Evolutionary conservation across 2,113 vertebrate species (phyloP).

Genomic region (Chroicocephalus ridibundus): DNA sequence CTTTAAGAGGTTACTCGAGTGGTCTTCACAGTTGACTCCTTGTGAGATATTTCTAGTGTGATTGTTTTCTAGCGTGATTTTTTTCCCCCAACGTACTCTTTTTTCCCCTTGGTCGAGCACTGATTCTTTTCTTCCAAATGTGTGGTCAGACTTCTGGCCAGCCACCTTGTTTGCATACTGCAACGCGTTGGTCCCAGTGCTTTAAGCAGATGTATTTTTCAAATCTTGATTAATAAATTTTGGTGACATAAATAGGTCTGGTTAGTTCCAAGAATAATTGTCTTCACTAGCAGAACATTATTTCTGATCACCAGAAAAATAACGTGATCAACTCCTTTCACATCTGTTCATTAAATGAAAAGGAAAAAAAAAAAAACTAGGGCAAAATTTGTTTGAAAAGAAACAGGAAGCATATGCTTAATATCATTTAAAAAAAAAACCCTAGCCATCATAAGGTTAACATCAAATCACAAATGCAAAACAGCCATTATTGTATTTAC

Average conservation of each 20-base stretch:
- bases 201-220: slow-evolving; percentile 7
- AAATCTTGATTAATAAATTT: slow-evolving; percentile 44
- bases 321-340: slow-evolving; percentile 37
- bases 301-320: slow-evolving; percentile 55
- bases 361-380: background rate
- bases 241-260: slow-evolving; percentile 31
- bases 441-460: slow-evolving; percentile 42
- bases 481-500: slow-evolving; percentile 53
- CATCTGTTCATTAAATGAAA: slow-evolving; percentile 61
- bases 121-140: background rate
- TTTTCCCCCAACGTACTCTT: background rate
- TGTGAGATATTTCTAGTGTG: background rate
- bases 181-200: rapidly evolving
- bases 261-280: slow-evolving; percentile 47
- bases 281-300: slow-evolving; percentile 33
- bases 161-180: background rate
- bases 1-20: background rate
- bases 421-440: slow-evolving; percentile 18
- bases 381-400: slow-evolving; percentile 59
- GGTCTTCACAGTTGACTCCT: background rate
- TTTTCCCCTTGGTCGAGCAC: background rate
- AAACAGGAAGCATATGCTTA: slow-evolving; percentile 64
- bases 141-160: background rate
- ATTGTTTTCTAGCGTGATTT: background rate
- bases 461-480: slow-evolving; percentile 66